Evolutionary conservation across 2,797 vertebrate species (phyloP).

Genomic region (Danio kyathit): DNA sequence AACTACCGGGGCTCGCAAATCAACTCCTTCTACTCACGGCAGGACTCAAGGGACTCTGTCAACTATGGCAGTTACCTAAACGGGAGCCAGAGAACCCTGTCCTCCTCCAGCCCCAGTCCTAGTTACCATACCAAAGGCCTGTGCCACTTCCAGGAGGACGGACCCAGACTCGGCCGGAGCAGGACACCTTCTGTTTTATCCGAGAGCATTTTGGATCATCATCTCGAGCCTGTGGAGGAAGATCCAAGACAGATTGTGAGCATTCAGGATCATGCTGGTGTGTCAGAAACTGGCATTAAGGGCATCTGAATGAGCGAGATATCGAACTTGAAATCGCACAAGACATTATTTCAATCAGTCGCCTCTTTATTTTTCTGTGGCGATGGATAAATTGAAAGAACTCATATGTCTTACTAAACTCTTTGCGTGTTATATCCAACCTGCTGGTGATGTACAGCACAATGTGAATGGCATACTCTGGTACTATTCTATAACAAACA

Average conservation of each 20-base stretch:
- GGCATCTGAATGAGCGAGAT: background rate
- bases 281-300: background rate
- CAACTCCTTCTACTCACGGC: constrained; percentile 69
- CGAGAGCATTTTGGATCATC: constrained; percentile 45
- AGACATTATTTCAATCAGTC: background rate
- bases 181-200: constrained; percentile 46
- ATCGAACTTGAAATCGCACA: background rate
- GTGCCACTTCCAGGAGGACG: constrained; percentile 70
- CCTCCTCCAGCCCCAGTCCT: constrained; percentile 80
- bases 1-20: constrained; percentile 82
- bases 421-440: constrained; percentile 9
- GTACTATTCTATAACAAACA: background rate
- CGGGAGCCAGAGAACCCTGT: constrained; percentile 88
- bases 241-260: constrained; percentile 18
- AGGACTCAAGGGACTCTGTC: constrained; percentile 78
- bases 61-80: constrained; percentile 75
- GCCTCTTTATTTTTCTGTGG: background rate
- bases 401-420: background rate
- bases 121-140: constrained; percentile 70
- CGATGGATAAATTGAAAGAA: background rate
- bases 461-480: background rate
- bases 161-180: constrained; percentile 71
- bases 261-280: background rate
- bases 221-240: constrained; percentile 53
- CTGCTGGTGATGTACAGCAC: constrained; percentile 4